Evolutionary conservation across 2,888 invertebrate genomes (phyloP).

Genomic region (Punctoribates punctum): DNA sequence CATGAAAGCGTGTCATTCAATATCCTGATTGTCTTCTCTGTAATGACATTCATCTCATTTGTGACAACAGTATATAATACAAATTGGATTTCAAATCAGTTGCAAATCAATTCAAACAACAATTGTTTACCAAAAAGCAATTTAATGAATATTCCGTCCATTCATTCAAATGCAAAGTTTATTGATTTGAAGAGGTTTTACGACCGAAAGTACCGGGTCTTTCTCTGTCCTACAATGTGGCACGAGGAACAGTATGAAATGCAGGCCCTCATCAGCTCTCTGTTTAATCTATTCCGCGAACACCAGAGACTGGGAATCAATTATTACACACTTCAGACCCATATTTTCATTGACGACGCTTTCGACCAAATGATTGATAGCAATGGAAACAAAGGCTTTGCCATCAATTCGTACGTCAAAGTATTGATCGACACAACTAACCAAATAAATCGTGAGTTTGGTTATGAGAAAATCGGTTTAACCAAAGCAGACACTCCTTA

Average conservation of each 20-base stretch:
- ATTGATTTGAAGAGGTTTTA: neutral
- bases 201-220: neutral
- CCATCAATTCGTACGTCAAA: conserved; percentile 15
- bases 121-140: neutral
- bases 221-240: conserved; percentile 26
- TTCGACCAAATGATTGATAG: neutral
- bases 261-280: conserved; percentile 16
- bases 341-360: conserved; percentile 31
- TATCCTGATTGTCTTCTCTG: neutral
- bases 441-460: conserved; percentile 1
- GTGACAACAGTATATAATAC: neutral
- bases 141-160: neutral
- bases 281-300: neutral
- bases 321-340: conserved; percentile 5
- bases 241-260: conserved; percentile 22
- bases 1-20: neutral
- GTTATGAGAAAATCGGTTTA: neutral
- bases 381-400: conserved; percentile 1
- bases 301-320: neutral
- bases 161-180: neutral
- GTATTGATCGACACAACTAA: neutral
- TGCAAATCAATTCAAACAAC: neutral
- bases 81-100: neutral
- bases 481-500: neutral
- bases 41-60: neutral